These are phyloP conservation scores for Epicampocera succincta DNA, from an alignment of 2,888 invertebrate species.

Conservation along the genomic window DNA sequence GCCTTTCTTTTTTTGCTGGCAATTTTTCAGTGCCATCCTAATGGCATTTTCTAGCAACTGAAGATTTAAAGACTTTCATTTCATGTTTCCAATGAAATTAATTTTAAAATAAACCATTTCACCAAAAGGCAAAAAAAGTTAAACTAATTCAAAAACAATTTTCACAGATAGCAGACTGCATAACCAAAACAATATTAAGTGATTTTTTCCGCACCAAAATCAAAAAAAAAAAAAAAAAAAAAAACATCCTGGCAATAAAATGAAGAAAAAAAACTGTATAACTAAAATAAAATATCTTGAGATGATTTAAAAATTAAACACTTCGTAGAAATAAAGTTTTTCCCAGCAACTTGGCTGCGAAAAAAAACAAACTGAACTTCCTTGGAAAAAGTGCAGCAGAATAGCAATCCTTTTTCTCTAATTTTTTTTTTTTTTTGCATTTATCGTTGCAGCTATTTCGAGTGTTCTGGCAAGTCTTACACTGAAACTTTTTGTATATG, in stretches of 20 bases:
- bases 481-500: not conserved
- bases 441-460: not conserved
- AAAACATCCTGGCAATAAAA: not conserved
- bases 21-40: too few species aligned
- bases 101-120: too few species aligned
- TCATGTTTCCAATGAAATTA: too few species aligned
- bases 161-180: not conserved
- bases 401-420: too few species aligned
- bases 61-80: too few species aligned
- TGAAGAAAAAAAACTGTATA: slow-evolving; percentile 4
- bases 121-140: too few species aligned
- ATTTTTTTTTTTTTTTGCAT: not conserved
- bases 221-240: not conserved
- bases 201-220: not conserved
- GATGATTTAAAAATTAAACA: slow-evolving; percentile 35
- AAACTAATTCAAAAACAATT: not conserved
- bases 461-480: slow-evolving; percentile 14
- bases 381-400: slow-evolving; percentile 1
- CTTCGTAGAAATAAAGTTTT: slow-evolving; percentile 14
- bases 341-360: not conserved
- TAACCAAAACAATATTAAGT: not conserved
- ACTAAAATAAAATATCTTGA: slow-evolving; percentile 17
- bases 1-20: too few species aligned
- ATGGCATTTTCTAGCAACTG: too few species aligned
- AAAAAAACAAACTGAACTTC: not conserved